phyloP scores from a whole-genome alignment of 1,140 invertebrate species.

The Lepidurus arcticus region DNA sequence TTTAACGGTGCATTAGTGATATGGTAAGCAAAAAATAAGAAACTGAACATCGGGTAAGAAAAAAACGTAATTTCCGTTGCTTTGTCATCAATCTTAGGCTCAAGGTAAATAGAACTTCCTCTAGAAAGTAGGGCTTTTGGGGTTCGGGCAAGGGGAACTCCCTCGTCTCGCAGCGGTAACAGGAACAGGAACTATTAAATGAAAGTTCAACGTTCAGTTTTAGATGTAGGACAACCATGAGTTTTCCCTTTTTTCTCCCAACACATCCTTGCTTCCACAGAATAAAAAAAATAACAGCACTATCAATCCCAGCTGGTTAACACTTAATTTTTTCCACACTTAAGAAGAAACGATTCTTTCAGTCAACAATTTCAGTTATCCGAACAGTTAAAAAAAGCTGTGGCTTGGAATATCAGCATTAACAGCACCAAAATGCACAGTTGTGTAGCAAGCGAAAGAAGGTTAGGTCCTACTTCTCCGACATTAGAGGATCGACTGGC shows the following conservation, averaged over 20 bases:
- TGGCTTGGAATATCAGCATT: too few species aligned
- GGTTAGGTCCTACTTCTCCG: too few species aligned
- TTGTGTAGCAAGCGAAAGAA: too few species aligned
- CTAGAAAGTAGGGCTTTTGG: constrained; percentile 11
- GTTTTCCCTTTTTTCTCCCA: neutral
- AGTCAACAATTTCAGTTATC: neutral
- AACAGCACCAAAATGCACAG: too few species aligned
- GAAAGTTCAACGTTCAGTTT: constrained; percentile 18
- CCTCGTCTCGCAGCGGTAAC: neutral
- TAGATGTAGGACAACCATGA: constrained; percentile 3
- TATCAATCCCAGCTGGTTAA: neutral
- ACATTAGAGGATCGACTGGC: too few species aligned
- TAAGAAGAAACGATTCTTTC: neutral
- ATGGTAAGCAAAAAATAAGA: too few species aligned
- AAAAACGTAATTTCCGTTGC: constrained; percentile 2
- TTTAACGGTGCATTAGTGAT: too few species aligned
- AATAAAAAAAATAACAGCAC: neutral
- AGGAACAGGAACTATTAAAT: constrained; percentile 22
- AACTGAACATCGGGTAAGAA: neutral
- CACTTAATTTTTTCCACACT: neutral
- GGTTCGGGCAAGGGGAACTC: neutral
- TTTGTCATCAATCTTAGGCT: neutral
- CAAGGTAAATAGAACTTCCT: neutral
- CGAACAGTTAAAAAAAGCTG: neutral
- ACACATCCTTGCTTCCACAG: neutral